A percentile compares a stretch with the other conserved stretches of the same genome.
These are phyloP conservation scores for Trissolcus brochymenae DNA, from an alignment of 2,888 invertebrate genomes.

Conservation along the genomic window DNA sequence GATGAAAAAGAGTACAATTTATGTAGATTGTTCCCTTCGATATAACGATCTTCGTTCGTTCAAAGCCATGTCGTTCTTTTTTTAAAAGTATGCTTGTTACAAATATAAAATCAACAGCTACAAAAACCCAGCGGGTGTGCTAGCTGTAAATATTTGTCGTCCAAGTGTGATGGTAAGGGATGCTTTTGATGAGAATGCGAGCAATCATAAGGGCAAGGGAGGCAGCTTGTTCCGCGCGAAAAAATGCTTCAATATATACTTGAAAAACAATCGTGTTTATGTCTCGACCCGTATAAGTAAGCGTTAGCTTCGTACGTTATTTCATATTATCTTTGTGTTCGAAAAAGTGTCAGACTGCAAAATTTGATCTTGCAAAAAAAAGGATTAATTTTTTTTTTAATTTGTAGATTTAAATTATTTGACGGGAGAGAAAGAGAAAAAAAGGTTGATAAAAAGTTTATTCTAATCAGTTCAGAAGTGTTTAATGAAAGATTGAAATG, in stretches of 20 bases:
- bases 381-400: not conserved
- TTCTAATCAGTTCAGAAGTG: too few relatives aligned
- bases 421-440: not conserved
- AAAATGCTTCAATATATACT: slow-evolving; percentile 34
- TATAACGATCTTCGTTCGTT: too few relatives aligned
- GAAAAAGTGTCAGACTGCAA: too few relatives aligned
- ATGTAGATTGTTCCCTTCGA: not conserved
- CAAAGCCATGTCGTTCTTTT: too few relatives aligned
- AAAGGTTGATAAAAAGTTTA: not conserved
- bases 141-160: slow-evolving; percentile 73
- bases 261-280: slow-evolving; percentile 37
- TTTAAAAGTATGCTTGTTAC: not conserved
- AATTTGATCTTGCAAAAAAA: too few relatives aligned
- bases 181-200: slow-evolving; percentile 7
- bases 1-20: slow-evolving; percentile 3
- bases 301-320: slow-evolving; percentile 26
- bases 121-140: slow-evolving; percentile 68
- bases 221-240: slow-evolving; percentile 33
- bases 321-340: not conserved
- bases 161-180: slow-evolving; percentile 42
- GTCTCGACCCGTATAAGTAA: slow-evolving; percentile 30
- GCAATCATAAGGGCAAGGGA: slow-evolving; percentile 15
- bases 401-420: not conserved
- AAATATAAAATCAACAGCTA: slow-evolving; percentile 31
- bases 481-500: slow-evolving; percentile 58